Evolutionary conservation across 2,113 vertebrate species (phyloP).

Genomic region (Prietella phreatophila): DNA sequence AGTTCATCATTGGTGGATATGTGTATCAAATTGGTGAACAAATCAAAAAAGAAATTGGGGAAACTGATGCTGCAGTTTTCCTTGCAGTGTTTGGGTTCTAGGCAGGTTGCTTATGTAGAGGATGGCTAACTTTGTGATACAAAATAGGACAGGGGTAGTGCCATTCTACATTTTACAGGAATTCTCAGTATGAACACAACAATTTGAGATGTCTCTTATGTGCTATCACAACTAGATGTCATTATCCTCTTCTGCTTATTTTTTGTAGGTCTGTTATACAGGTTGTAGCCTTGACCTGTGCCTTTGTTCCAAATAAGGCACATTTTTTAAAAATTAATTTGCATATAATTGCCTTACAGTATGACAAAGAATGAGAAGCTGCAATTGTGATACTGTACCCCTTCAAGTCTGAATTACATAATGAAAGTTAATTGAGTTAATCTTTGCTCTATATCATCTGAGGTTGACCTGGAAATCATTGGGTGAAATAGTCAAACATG

Average conservation of each 20-base stretch:
- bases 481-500: background rate
- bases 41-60: background rate
- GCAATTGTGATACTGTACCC: background rate
- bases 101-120: background rate
- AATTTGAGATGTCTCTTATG: background rate
- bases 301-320: background rate
- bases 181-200: background rate
- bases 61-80: background rate
- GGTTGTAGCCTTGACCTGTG: background rate
- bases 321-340: background rate
- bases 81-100: background rate
- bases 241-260: background rate
- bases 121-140: background rate
- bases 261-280: background rate
- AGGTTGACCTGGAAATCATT: background rate
- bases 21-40: background rate
- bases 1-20: background rate
- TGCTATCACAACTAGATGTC: conserved; percentile 2
- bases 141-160: background rate
- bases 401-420: background rate
- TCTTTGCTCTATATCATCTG: too few species aligned
- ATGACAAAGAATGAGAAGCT: background rate
- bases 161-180: background rate
- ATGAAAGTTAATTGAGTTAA: background rate
- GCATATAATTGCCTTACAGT: too few species aligned